Conservation (phyloP, 1,140 invertebrate genomes). For the Orius laevigatus region DNA sequence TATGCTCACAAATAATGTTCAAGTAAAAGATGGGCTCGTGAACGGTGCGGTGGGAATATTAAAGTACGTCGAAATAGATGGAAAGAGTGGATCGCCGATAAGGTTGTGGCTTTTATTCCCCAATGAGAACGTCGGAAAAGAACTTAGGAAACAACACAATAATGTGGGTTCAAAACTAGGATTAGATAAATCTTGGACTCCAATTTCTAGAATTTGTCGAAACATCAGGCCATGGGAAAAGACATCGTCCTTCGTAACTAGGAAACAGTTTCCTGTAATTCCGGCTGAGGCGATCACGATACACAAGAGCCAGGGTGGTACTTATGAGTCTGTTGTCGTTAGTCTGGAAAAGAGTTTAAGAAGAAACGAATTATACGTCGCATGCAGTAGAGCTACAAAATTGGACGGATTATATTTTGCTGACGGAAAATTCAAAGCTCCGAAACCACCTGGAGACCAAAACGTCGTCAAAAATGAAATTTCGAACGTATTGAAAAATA, state of each 20-base stretch:
- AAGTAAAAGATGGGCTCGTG: constrained; percentile 24
- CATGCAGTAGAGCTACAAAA: constrained; percentile 24
- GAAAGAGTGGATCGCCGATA: background rate
- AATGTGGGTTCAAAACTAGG: constrained; percentile 4
- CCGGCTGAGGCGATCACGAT: constrained; percentile 22
- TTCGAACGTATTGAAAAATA: too few relatives aligned
- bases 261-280: constrained; percentile 21
- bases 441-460: too few relatives aligned
- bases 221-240: too few relatives aligned
- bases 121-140: constrained; percentile 1
- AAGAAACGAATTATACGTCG: constrained; percentile 24
- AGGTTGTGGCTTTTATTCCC: constrained; percentile 4
- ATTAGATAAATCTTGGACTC: constrained; percentile 1
- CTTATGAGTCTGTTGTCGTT: constrained; percentile 24
- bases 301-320: too few relatives aligned
- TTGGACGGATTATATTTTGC: constrained; percentile 23
- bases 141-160: constrained; percentile 1
- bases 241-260: constrained; percentile 18
- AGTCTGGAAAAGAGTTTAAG: constrained; percentile 21
- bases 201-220: constrained; percentile 6
- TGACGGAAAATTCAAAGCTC: too few relatives aligned
- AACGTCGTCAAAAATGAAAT: too few relatives aligned
- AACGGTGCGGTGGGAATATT: constrained; percentile 24
- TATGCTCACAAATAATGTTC: constrained; percentile 25
- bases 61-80: constrained; percentile 17